Evolutionary conservation across 2,113 vertebrate species (phyloP).

Genomic region (Raja brachyura): DNA sequence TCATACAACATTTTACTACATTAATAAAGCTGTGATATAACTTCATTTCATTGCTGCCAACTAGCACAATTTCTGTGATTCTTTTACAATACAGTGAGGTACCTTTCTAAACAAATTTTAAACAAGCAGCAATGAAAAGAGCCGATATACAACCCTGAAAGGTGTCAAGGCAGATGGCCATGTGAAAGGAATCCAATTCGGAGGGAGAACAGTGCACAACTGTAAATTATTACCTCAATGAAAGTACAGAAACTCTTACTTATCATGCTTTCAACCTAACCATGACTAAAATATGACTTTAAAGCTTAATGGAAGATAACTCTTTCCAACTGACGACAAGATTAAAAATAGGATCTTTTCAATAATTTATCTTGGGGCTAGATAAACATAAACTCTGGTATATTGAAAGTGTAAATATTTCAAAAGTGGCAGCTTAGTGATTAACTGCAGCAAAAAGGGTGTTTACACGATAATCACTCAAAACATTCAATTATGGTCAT

Average conservation of each 20-base stretch:
- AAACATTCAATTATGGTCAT: neutral
- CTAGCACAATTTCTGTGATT: no score
- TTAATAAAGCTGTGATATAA: no score
- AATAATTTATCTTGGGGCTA: neutral
- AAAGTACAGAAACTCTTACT: neutral
- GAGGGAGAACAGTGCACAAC: neutral
- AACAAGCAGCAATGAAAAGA: no score
- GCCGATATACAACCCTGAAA: neutral
- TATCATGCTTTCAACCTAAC: neutral
- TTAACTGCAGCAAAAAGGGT: neutral
- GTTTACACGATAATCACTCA: neutral
- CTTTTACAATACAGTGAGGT: no score
- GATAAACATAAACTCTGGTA: neutral
- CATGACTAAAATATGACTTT: neutral
- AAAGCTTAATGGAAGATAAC: neutral
- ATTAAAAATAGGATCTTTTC: neutral
- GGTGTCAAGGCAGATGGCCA: neutral
- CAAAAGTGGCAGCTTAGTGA: neutral
- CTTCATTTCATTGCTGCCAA: no score
- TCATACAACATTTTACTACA: no score
- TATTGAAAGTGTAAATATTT: neutral
- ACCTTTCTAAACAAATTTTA: no score
- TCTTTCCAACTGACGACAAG: neutral
- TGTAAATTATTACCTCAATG: slow-evolving; percentile 20
- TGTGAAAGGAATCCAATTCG: neutral